phyloP scores from a whole-genome alignment of 2,888 invertebrate species.

The Caenorhabditis sinica region DNA sequence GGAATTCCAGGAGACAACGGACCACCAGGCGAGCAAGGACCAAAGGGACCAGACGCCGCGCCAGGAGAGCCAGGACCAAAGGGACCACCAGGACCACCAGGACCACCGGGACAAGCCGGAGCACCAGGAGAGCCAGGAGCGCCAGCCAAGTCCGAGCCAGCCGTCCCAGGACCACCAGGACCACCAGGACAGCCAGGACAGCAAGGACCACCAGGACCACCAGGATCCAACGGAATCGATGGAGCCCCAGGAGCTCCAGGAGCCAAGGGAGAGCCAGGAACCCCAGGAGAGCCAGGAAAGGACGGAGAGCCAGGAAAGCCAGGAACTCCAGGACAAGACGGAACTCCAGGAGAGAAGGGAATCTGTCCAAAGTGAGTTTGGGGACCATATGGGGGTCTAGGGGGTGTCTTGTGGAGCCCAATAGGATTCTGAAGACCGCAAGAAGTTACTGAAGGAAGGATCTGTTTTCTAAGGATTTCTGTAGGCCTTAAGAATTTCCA shows the following conservation, averaged over 20 bases:
- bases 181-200: slow-evolving; percentile 74
- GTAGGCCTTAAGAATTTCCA: background rate
- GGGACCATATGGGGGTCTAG: background rate
- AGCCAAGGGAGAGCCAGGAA: slow-evolving; percentile 74
- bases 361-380: slow-evolving; percentile 76
- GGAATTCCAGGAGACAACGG: slow-evolving; percentile 79
- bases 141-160: slow-evolving; percentile 74
- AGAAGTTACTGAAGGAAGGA: background rate
- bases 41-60: slow-evolving; percentile 77
- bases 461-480: background rate
- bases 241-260: slow-evolving; percentile 77
- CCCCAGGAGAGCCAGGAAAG: slow-evolving; percentile 74
- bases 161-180: slow-evolving; percentile 78
- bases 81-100: slow-evolving; percentile 77
- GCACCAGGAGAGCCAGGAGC: slow-evolving; percentile 75
- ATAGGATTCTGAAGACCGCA: no score
- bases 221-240: slow-evolving; percentile 75
- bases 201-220: slow-evolving; percentile 76
- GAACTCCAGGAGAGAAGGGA: slow-evolving; percentile 75
- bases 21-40: slow-evolving; percentile 74
- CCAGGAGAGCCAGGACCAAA: slow-evolving; percentile 79
- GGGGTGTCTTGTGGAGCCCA: no score
- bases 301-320: slow-evolving; percentile 76
- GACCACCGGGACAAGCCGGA: slow-evolving; percentile 77
- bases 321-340: slow-evolving; percentile 74